phyloP scores from a whole-genome alignment of 2,888 invertebrate genomes.

The Punctoribates punctum region DNA sequence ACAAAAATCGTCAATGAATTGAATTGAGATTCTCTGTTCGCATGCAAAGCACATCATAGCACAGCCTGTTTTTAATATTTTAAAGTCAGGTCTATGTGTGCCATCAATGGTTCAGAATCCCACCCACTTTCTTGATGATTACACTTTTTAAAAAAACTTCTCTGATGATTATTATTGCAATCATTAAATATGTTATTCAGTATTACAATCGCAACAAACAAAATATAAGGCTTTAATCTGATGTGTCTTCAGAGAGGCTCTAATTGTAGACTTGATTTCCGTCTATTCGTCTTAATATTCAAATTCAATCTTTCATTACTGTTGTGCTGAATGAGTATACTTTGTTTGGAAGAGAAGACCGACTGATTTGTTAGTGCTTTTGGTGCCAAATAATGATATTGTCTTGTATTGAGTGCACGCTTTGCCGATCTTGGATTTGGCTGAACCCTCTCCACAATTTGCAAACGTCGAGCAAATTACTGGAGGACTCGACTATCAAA shows the following conservation, averaged over 20 bases:
- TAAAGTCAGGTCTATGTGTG: neutral
- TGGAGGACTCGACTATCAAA: slow-evolving; percentile 20
- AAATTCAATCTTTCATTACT: neutral
- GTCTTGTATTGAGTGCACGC: slow-evolving; percentile 11
- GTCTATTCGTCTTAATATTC: slow-evolving; percentile 21
- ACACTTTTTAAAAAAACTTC: neutral
- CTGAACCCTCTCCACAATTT: slow-evolving; percentile 17
- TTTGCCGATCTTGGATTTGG: slow-evolving; percentile 11
- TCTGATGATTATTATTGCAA: slow-evolving; percentile 29
- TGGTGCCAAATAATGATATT: slow-evolving; percentile 29
- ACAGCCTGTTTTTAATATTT: neutral
- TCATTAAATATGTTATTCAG: slow-evolving; percentile 9
- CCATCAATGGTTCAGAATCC: slow-evolving; percentile 24
- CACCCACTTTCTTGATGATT: slow-evolving; percentile 32
- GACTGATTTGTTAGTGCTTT: no score
- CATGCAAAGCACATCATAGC: neutral
- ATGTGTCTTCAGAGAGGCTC: slow-evolving; percentile 5
- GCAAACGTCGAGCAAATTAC: slow-evolving; percentile 33
- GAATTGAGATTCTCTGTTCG: slow-evolving; percentile 1
- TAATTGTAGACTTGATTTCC: slow-evolving; percentile 24
- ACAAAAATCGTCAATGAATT: slow-evolving; percentile 23
- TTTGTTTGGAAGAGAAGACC: neutral
- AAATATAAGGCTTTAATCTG: slow-evolving; percentile 8
- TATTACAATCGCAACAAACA: neutral
- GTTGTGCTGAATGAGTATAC: neutral